phyloP scores from a whole-genome alignment of 1,140 invertebrate genomes.

The Aplysia californica region DNA sequence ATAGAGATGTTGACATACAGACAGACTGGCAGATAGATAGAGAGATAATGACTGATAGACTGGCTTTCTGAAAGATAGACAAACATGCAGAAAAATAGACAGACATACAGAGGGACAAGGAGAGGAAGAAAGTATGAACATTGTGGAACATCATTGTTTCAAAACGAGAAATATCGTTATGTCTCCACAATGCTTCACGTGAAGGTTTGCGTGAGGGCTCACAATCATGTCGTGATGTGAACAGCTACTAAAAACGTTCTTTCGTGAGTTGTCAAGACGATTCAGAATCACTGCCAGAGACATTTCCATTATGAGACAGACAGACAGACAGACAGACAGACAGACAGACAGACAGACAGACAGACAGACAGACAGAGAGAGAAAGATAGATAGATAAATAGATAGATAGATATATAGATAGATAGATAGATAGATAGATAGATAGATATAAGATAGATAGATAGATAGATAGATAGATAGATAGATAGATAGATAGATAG shows the following conservation, averaged over 20 bases:
- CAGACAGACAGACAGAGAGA: not conserved
- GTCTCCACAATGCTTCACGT: too few species aligned
- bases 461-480: not conserved
- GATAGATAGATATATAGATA: not conserved
- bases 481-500: not conserved
- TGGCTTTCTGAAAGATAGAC: not conserved
- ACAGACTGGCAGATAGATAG: not conserved
- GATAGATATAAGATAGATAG: not conserved
- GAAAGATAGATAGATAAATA: not conserved
- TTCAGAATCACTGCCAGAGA: too few species aligned
- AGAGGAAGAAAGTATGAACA: not conserved
- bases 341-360: conserved; percentile 2
- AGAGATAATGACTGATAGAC: not conserved
- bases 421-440: not conserved
- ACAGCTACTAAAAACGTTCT: too few species aligned
- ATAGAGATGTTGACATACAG: not conserved
- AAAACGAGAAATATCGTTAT: too few species aligned
- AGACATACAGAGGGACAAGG: not conserved
- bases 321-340: not conserved
- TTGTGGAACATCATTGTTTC: too few species aligned
- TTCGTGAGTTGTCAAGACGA: too few species aligned
- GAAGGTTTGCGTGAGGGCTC: too few species aligned
- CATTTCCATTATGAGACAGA: too few species aligned
- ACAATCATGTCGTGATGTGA: too few species aligned
- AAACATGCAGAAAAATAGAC: not conserved